Evolutionary conservation across 2,113 vertebrate genomes (phyloP).

Genomic region (Cairina moschata): DNA sequence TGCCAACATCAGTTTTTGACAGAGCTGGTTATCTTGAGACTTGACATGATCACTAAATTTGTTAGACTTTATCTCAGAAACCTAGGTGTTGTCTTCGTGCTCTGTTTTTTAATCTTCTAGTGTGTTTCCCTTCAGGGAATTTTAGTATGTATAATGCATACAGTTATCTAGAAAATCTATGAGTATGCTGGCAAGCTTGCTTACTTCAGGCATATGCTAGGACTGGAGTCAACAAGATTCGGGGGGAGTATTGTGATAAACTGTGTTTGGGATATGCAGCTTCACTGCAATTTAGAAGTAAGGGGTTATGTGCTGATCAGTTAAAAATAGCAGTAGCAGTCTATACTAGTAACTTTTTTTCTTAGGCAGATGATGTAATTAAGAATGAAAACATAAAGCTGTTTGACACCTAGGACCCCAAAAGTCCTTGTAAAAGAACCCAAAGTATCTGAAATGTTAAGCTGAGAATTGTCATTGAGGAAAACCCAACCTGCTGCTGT

Average conservation of each 20-base stretch:
- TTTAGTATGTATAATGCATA: neutral
- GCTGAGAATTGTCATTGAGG: neutral
- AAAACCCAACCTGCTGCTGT: neutral
- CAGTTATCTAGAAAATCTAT: neutral
- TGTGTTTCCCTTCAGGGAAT: neutral
- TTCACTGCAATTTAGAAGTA: neutral
- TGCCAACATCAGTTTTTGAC: neutral
- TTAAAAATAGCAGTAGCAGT: neutral
- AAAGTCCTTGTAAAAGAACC: no score
- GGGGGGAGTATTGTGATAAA: neutral
- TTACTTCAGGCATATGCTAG: neutral
- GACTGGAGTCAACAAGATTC: neutral
- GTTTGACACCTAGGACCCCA: neutral
- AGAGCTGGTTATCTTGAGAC: neutral
- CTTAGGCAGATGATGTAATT: neutral
- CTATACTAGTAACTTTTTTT: neutral
- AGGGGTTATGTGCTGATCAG: neutral
- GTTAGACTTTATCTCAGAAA: conserved; percentile 28
- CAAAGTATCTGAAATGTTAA: neutral
- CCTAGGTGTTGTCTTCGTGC: neutral
- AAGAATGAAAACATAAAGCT: neutral
- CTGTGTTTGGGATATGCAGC: neutral
- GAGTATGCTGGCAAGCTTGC: neutral
- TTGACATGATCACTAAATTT: conserved; percentile 26
- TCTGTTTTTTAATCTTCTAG: neutral